Base-by-base conservation (phyloP, 2,797 vertebrate genomes). In the Okamejei kenojei region DNA sequence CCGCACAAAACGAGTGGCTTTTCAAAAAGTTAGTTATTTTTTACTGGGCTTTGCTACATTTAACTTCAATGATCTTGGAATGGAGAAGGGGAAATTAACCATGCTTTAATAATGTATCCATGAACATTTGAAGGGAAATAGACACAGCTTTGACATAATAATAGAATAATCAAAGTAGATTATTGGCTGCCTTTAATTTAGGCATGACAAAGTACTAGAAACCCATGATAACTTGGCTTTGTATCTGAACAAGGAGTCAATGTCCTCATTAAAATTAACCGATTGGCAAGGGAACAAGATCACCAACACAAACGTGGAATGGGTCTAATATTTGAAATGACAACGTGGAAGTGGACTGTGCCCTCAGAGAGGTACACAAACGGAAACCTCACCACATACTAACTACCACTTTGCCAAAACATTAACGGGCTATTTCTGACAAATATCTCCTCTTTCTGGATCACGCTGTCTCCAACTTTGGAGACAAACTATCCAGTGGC, bases 331-430 rank as follows among this genome's bases (percentile, higher is more conserved):
- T 88, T 88, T 68, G 15, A n/a, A 68, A 68, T 65, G 84, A 68
- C 84, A 88, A 88, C 84, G 63, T 88, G 84, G 84, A 68, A 65
- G 63, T 88, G 63, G 84, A 88, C 84, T 88, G 32, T 88, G 84
- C 63, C 15, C 63, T 35, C 17, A 23, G 15, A 68, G n/a, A 68
- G 29, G 21, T 63, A 68, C n/a, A 68, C n/a, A 88, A 68, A 88
- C 21, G 23, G 23, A 88, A 35, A n/a, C 29, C 21, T 88, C n/a
- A 68, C 35, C 68, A 7, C 9, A 7, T 54, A 54, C 45, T 54
- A 54, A 54, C 5, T 54, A 54, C 45, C 45, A 54, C 45, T 54
- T 5, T 54, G 45, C 45, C 3, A 6, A 54, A 54, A 54, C 6
- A 54, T 54, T 6, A 54, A 54, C 45, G 45, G 45, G 5, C 45